Base-by-base conservation (phyloP, 2,888 invertebrate genomes). In the Ormyrus thymus region DNA sequence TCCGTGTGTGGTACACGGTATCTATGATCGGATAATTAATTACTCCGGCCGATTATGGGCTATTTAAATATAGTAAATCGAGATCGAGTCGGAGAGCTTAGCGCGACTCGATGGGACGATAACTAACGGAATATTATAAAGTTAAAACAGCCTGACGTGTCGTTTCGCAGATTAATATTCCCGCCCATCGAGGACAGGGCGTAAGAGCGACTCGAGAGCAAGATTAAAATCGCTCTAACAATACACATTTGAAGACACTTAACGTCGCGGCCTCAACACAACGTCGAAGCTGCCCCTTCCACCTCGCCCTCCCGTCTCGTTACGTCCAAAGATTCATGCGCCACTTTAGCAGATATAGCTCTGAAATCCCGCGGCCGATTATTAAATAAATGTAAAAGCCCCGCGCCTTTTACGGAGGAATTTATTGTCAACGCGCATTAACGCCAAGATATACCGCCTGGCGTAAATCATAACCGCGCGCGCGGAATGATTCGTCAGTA, bases 401-500 rank as follows among this genome's bases (percentile, higher is more conserved):
- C 7, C 64, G 43, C 46, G 8, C 70, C 70, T 70, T 79, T 75
- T 71, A 75, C 70, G 73, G 78, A 71, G 61, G 61, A 79, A 79
- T 75, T 80, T 80, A 80, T 80, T 76, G 76, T 73, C 80, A 80
- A 76, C 76, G 76, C 76, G 55, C 58, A 76, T 76, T 76, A 76
- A 76, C 58, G 8, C 29, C 29, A 69, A 79, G 79, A 79, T 79
- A 79, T 79, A 76, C 69, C 69, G 55, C 76, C 64, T 53, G n/a
- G 76, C 65, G 62, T 76, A 76, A 76, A 80, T 80, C 80, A 80
- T 68, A 69, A 58, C 51, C 59, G 53, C 58, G 29, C n/a, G n/a
- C 29, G 73, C 80, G 65, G 29, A 80, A 80, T 76, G 80, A 80
- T 80, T 80, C 76, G 80, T 80, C 80, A 80, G 79, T 72, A 72